Conservation (phyloP, 1,140 invertebrate genomes). For the Sweltsa coloradensis region DNA sequence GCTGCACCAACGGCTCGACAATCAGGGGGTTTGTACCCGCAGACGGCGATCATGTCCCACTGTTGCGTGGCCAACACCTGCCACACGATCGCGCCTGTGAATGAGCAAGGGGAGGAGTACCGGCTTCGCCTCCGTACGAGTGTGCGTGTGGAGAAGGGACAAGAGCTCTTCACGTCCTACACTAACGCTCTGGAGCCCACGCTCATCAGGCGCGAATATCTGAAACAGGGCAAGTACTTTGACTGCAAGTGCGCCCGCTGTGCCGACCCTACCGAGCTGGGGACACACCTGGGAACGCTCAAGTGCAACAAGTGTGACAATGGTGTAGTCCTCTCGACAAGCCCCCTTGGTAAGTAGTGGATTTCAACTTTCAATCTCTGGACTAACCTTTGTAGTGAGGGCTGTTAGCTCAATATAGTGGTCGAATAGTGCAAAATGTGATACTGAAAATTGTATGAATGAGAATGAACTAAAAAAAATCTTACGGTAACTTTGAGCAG, state of each 20-base stretch:
- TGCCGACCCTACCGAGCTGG: slow-evolving; percentile 21
- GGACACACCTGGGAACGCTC: slow-evolving; percentile 21
- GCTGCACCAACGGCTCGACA: slow-evolving; percentile 1
- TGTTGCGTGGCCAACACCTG: slow-evolving; percentile 28
- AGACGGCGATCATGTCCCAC: slow-evolving; percentile 26
- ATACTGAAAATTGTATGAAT: too few species aligned
- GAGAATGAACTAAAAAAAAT: too few species aligned
- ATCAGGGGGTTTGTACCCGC: slow-evolving; percentile 22
- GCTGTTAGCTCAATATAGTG: too few species aligned
- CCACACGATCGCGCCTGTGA: slow-evolving; percentile 17
- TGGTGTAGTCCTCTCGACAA: slow-evolving; percentile 16
- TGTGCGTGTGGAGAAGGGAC: slow-evolving; percentile 23
- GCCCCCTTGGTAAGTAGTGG: slow-evolving; percentile 32
- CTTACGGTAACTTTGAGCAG: too few species aligned
- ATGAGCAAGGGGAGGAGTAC: slow-evolving; percentile 2
- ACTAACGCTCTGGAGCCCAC: slow-evolving; percentile 25
- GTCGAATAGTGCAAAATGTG: too few species aligned
- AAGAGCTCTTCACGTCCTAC: slow-evolving; percentile 23
- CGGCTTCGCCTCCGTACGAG: slow-evolving; percentile 15
- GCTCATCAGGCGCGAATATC: slow-evolving; percentile 19
- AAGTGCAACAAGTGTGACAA: slow-evolving; percentile 15
- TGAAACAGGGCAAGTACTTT: slow-evolving; percentile 24
- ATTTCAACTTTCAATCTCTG: too few species aligned
- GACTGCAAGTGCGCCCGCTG: slow-evolving; percentile 22
- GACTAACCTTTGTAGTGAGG: too few species aligned